A percentile compares a stretch with the other conserved stretches of the same genome.
These are phyloP conservation scores for Potamarius usumacintae DNA, from an alignment of 2,113 vertebrate genomes.

Conservation along the genomic window DNA sequence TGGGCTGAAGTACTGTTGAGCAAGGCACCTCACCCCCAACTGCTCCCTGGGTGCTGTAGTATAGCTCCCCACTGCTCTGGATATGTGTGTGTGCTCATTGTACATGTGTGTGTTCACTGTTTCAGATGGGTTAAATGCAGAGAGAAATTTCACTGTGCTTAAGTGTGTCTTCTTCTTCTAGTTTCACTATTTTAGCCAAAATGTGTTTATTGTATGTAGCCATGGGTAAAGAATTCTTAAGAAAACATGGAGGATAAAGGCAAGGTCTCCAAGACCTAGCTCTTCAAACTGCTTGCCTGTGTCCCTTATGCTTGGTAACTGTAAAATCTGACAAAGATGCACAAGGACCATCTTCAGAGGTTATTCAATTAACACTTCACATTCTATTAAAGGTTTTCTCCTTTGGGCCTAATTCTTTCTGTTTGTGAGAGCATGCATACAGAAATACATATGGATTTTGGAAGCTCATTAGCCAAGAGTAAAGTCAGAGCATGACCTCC, in stretches of 20 bases:
- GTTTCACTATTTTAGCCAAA: background rate
- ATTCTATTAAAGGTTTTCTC: conserved; percentile 18
- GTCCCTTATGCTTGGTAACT: background rate
- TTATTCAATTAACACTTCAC: conserved; percentile 21
- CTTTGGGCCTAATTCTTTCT: conserved; percentile 1
- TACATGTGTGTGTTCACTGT: no score
- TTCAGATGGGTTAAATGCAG: no score
- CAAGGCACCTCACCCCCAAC: no score
- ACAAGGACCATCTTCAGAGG: background rate
- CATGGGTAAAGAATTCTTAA: background rate
- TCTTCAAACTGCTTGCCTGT: background rate
- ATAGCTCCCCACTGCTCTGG: no score
- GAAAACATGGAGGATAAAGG: background rate
- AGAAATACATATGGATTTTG: background rate
- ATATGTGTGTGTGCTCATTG: no score
- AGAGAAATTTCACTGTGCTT: no score
- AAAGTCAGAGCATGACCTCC: conserved; percentile 10
- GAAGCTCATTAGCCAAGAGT: conserved; percentile 18
- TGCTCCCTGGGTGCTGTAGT: no score
- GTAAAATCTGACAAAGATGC: background rate
- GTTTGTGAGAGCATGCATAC: conserved; percentile 11
- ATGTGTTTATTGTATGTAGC: background rate
- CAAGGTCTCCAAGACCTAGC: background rate
- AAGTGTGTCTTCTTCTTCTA: no score
- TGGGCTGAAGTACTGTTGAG: no score